phyloP scores from a whole-genome alignment of 2,797 vertebrate genomes.

The Scolopax rusticola region DNA sequence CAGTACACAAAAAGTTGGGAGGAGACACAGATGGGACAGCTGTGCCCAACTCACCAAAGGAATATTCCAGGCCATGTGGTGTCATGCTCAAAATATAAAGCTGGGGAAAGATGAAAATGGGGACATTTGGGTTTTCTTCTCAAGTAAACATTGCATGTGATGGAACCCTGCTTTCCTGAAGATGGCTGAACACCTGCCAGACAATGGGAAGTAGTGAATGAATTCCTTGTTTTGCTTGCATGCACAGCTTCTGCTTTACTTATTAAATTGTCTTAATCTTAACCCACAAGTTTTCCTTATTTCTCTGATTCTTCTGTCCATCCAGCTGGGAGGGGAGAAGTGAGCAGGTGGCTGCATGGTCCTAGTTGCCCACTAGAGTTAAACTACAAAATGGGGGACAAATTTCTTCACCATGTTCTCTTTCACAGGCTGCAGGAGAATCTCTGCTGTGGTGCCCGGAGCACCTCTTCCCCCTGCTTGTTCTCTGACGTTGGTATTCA shows the following conservation, averaged over 20 bases:
- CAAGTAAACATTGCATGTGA: neutral
- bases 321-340: neutral
- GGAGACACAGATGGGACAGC: neutral
- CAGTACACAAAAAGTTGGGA: neutral
- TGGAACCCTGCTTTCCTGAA: neutral
- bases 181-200: neutral
- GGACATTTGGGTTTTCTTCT: neutral
- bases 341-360: neutral
- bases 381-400: neutral
- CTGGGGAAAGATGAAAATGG: neutral
- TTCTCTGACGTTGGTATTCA: neutral
- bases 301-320: neutral
- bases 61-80: neutral
- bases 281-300: neutral
- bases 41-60: neutral
- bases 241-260: neutral
- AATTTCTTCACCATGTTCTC: rapidly evolving
- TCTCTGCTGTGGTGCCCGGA: neutral
- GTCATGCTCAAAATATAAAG: neutral
- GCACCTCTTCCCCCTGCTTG: neutral
- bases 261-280: neutral
- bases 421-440: rapidly evolving
- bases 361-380: neutral
- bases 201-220: neutral
- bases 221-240: neutral